phyloP scores from a whole-genome alignment of 2,113 vertebrate species.

The Psittacula cyanocephala region DNA sequence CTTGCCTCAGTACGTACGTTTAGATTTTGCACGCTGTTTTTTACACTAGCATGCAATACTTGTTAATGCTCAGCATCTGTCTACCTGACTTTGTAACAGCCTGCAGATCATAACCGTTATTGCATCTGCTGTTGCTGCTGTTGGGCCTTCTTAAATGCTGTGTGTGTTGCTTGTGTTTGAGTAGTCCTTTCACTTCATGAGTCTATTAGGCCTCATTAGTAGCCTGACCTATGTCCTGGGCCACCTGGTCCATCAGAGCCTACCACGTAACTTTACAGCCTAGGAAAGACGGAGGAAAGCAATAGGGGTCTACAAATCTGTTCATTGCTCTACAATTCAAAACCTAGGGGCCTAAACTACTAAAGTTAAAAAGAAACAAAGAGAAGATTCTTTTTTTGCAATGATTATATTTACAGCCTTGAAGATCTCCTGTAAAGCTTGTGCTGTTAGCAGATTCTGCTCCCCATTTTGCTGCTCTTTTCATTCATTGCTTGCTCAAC shows the following conservation, averaged over 20 bases:
- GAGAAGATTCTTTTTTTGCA: not conserved
- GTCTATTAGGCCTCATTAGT: not conserved
- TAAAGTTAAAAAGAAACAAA: not conserved
- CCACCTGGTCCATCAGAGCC: not conserved
- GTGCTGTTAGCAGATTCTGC: not conserved
- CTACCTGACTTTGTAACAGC: not conserved
- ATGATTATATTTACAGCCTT: not conserved
- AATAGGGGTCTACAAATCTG: not conserved
- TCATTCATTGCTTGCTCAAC: not conserved
- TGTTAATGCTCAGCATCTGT: not conserved
- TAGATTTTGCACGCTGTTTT: accelerated
- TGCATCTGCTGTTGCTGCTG: not conserved
- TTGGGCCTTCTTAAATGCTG: not conserved
- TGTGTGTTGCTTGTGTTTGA: not conserved
- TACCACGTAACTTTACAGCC: not conserved
- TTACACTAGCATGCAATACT: no score
- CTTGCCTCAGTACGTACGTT: not conserved
- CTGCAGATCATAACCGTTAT: not conserved
- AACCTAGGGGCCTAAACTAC: not conserved
- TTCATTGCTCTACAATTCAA: not conserved
- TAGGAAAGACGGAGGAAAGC: not conserved
- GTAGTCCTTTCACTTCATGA: not conserved
- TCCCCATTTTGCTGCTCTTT: not conserved
- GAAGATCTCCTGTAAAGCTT: not conserved
- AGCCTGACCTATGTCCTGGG: not conserved